A percentile compares a stretch with the other conserved stretches of the same genome.
phyloP scores from a whole-genome alignment of 1,140 invertebrate genomes.

The Phymastichus coffea region DNA sequence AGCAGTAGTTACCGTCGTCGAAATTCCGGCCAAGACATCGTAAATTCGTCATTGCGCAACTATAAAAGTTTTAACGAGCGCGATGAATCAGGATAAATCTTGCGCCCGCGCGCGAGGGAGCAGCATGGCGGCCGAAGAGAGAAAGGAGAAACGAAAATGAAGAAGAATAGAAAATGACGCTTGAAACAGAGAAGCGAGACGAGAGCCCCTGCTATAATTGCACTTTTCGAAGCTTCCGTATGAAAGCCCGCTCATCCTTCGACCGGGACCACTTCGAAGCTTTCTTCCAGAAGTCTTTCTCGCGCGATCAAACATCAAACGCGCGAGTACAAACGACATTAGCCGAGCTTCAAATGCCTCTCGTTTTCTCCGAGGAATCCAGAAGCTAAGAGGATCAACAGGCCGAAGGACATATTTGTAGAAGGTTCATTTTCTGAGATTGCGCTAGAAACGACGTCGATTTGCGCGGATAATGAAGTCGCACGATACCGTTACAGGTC shows the following conservation, averaged over 20 bases:
- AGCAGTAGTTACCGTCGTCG: slow-evolving; percentile 18
- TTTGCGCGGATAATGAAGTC: slow-evolving; percentile 19
- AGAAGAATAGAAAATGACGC: slow-evolving; percentile 15
- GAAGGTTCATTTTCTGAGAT: neutral
- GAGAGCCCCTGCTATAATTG: too few relatives aligned
- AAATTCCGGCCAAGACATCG: slow-evolving; percentile 23
- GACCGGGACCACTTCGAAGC: too few relatives aligned
- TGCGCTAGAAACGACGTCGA: neutral
- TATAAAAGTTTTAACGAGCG: slow-evolving; percentile 28
- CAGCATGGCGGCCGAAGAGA: neutral
- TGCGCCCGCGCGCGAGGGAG: neutral
- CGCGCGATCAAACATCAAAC: too few relatives aligned
- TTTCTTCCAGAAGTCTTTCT: too few relatives aligned
- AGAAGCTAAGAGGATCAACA: too few relatives aligned
- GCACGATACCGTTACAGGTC: slow-evolving; percentile 1
- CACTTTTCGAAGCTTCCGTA: too few relatives aligned
- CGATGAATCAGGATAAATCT: slow-evolving; percentile 27
- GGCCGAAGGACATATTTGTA: too few relatives aligned
- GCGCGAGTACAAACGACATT: too few relatives aligned
- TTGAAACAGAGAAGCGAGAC: too few relatives aligned
- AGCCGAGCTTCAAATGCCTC: too few relatives aligned
- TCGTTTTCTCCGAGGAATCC: too few relatives aligned
- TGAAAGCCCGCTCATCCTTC: too few relatives aligned
- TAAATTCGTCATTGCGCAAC: slow-evolving; percentile 27
- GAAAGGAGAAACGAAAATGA: neutral